phyloP scores from a whole-genome alignment of 1,140 invertebrate species.

The Drosophila pallidifrons region DNA sequence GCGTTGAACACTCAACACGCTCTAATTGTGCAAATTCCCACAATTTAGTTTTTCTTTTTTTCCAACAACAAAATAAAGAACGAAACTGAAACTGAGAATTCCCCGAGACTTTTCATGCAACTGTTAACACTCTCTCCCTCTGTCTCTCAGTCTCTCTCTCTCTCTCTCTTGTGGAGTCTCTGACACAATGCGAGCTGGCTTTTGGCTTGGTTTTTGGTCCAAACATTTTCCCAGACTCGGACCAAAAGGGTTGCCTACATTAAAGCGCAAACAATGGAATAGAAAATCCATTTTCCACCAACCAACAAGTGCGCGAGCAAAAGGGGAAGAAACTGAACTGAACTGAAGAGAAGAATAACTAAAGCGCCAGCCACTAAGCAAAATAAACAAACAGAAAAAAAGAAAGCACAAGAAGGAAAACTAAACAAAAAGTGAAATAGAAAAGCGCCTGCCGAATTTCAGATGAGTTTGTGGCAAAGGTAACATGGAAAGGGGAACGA shows the following conservation, averaged over 20 bases:
- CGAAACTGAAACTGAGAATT: constrained; percentile 28
- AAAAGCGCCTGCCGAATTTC: constrained; percentile 28
- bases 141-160: too few species aligned
- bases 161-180: constrained; percentile 21
- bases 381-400: constrained; percentile 49
- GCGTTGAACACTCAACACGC: constrained; percentile 51
- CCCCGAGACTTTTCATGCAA: constrained; percentile 41
- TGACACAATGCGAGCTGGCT: constrained; percentile 19
- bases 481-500: neutral
- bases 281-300: constrained; percentile 65
- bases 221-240: constrained; percentile 64
- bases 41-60: constrained; percentile 52
- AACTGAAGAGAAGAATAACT: constrained; percentile 9
- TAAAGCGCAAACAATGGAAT: constrained; percentile 43
- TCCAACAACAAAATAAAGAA: neutral
- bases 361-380: constrained; percentile 48
- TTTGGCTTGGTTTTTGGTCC: constrained; percentile 8
- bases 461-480: constrained; percentile 13
- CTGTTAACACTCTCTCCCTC: constrained; percentile 41
- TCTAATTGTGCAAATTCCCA: constrained; percentile 82
- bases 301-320: neutral
- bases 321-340: neutral
- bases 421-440: constrained; percentile 29
- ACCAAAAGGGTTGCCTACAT: constrained; percentile 63
- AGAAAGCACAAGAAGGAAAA: constrained; percentile 40